phyloP scores from a whole-genome alignment of 2,888 invertebrate genomes.

The Hyposoter didymator region DNA sequence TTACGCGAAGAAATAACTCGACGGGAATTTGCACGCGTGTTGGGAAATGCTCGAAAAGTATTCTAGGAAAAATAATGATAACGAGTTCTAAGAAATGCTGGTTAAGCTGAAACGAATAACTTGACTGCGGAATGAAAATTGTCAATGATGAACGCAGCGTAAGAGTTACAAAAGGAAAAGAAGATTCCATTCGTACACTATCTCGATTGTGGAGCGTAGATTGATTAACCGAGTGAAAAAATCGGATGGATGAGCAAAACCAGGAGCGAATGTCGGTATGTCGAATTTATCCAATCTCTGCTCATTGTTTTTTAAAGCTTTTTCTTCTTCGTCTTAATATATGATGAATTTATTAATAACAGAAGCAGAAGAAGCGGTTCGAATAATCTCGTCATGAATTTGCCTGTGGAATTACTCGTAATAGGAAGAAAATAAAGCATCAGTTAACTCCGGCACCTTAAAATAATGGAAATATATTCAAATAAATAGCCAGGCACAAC shows the following conservation, averaged over 20 bases:
- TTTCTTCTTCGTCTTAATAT: neutral
- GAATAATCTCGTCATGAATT: neutral
- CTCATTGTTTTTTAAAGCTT: neutral
- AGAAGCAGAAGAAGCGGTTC: too few species aligned
- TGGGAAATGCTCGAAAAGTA: neutral
- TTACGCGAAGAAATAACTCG: too few species aligned
- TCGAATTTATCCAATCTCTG: neutral
- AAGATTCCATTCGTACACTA: neutral
- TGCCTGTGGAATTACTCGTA: neutral
- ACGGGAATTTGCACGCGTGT: too few species aligned
- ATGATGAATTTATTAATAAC: neutral
- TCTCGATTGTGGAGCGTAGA: neutral
- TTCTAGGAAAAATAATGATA: neutral
- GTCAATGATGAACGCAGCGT: conserved; percentile 31
- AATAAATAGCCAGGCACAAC: neutral
- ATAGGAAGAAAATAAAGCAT: neutral
- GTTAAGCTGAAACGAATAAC: neutral
- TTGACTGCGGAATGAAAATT: conserved; percentile 26
- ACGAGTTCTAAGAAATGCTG: neutral
- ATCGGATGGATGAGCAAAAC: conserved; percentile 39
- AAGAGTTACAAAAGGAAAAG: neutral
- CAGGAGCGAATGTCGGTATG: conserved; percentile 33
- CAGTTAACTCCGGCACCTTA: neutral
- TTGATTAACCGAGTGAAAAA: conserved; percentile 35
- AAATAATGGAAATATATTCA: neutral